These are phyloP conservation scores for Incurvaria masculella DNA, from an alignment of 2,888 invertebrate genomes.

Conservation along the genomic window DNA sequence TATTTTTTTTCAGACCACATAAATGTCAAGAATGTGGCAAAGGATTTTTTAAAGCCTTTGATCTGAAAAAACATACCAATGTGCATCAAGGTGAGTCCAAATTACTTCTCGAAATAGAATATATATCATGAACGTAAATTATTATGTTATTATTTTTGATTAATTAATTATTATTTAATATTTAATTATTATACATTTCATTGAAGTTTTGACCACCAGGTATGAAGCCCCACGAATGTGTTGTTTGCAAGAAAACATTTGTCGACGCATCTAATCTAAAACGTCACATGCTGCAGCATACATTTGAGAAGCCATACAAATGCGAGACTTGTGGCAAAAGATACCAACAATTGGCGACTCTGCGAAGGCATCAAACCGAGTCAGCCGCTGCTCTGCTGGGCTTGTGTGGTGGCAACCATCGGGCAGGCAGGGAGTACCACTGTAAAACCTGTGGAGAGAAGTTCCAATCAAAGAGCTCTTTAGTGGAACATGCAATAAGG, in stretches of 20 bases:
- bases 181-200: conserved; percentile 16
- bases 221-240: conserved; percentile 25
- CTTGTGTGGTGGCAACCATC: conserved; percentile 31
- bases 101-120: neutral
- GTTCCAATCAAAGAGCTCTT: conserved; percentile 36
- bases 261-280: conserved; percentile 38
- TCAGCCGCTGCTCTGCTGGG: neutral
- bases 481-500: conserved; percentile 40
- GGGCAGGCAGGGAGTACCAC: conserved; percentile 30
- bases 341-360: conserved; percentile 28
- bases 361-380: neutral
- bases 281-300: conserved; percentile 34
- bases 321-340: conserved; percentile 33
- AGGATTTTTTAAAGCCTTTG: conserved; percentile 38
- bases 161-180: neutral
- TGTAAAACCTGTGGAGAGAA: conserved; percentile 34
- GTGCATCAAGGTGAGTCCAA: conserved; percentile 31
- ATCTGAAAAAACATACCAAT: conserved; percentile 38
- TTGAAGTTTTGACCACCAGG: no score
- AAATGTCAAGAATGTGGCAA: conserved; percentile 43
- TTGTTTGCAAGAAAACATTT: conserved; percentile 28
- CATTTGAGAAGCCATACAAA: conserved; percentile 29
- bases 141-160: neutral
- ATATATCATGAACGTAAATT: neutral
- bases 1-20: conserved; percentile 32